Base-by-base conservation (phyloP, 2,888 invertebrate genomes). In the Antitype chi region DNA sequence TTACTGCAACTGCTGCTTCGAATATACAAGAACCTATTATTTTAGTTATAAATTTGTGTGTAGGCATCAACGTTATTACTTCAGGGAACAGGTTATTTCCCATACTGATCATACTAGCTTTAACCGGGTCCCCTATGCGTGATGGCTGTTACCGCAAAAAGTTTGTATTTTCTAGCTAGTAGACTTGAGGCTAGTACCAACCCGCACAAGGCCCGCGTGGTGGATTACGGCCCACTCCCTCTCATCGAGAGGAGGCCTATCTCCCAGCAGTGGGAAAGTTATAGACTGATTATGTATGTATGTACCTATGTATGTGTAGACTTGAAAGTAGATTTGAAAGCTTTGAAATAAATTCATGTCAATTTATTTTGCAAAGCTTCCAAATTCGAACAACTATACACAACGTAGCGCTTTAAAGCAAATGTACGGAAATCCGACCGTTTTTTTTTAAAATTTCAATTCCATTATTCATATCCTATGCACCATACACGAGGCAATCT, bases 371-470 rank as follows among this genome's bases (percentile, higher is more conserved):
- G 38, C 11, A 53, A 60, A n/a, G 23, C 15, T 57, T 62, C 25
- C 23, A 43, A 53, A 55, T n/a, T 9, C 25, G 8, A 59, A 38
- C 8, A 43, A 63, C n/a, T 71, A 49, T 53, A 15, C 47, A 38
- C 17, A 2, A 17, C 23, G 47, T 76, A 82, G 53, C 53, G 76
- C 76, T 81, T 53, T 43, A 76, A 67, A 66, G 23, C 43, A 59
- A 81, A 59, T 81, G 28, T 64, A 52, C 49, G 49, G 23, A 55
- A 52, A 82, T 55, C 66, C 66, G 49, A n/a, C 25, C 64, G 43
- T 28, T 76, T 80, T 78, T 82, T 53, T n/a, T n/a, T n/a, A n/a
- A n/a, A 52, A 82, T 80, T 78, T 49, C 47, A 78, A 38, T 70
- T 70, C 43, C 78, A 70, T 80, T 80, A 80, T 80, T 80, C 80